Conservation (phyloP, 2,113 vertebrate genomes). For the Microcebus ravelobensis region DNA sequence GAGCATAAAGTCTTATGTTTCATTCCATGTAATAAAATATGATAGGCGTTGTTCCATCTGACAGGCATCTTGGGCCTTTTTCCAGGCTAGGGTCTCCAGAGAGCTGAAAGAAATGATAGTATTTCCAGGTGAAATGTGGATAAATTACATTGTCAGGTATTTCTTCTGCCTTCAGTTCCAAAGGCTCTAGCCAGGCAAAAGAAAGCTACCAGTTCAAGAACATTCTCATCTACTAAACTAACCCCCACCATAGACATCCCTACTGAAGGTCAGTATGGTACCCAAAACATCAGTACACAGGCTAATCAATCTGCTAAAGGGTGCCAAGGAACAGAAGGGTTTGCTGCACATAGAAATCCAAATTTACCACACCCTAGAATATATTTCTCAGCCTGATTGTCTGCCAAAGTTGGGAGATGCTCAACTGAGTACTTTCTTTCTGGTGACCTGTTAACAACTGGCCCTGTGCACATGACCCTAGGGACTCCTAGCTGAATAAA, state of each 20-base stretch:
- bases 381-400: not conserved
- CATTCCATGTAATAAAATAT: constrained; percentile 72
- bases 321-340: not conserved
- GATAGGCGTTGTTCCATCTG: constrained; percentile 70
- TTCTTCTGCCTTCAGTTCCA: not conserved
- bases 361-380: not conserved
- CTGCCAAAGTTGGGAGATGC: not conserved
- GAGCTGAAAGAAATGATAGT: constrained; percentile 60
- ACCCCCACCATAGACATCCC: not conserved
- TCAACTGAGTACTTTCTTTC: not conserved
- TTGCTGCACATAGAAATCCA: not conserved
- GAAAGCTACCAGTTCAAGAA: not conserved
- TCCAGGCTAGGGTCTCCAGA: constrained; percentile 35
- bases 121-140: constrained; percentile 66
- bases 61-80: constrained; percentile 71
- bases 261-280: not conserved
- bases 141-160: constrained; percentile 67
- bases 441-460: not conserved
- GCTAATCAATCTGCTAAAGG: not conserved
- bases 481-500: not conserved
- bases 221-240: not conserved
- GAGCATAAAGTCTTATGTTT: constrained; percentile 73
- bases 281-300: not conserved
- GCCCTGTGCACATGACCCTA: not conserved
- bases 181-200: not conserved